These are phyloP conservation scores for Chloroceryle aenea DNA, from an alignment of 2,113 vertebrate species.

Conservation along the genomic window DNA sequence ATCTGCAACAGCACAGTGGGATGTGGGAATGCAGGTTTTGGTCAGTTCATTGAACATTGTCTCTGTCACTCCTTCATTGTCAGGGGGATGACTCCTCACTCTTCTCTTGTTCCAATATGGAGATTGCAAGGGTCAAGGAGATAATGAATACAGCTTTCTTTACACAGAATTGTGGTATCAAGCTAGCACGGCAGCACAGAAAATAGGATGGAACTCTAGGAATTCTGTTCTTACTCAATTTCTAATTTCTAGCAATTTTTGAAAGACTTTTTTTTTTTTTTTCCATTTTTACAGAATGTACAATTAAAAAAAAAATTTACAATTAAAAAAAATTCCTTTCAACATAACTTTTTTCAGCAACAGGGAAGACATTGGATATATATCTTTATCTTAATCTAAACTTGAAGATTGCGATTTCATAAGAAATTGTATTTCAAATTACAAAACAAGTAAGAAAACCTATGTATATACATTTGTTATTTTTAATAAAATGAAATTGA, in stretches of 20 bases:
- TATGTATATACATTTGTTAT: not conserved
- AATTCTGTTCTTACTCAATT: not conserved
- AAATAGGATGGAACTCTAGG: not conserved
- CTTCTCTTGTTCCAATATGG: too few species aligned
- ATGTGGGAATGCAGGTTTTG: too few species aligned
- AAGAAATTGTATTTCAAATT: not conserved
- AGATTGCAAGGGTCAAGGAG: not conserved
- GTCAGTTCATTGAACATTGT: too few species aligned
- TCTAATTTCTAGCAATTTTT: not conserved
- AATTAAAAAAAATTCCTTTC: not conserved
- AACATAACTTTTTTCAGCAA: not conserved
- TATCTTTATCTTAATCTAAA: not conserved
- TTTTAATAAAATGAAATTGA: not conserved
- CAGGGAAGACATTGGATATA: accelerated
- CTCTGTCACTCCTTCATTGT: too few species aligned
- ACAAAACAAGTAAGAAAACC: not conserved
- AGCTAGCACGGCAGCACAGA: not conserved
- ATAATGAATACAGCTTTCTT: too few species aligned
- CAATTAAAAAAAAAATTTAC: not conserved
- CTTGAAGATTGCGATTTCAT: not conserved
- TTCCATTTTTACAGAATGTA: not conserved
- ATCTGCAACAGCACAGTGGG: too few species aligned
- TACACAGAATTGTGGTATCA: not conserved
- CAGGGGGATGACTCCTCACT: too few species aligned
- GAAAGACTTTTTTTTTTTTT: not conserved